phyloP scores from a whole-genome alignment of 2,113 vertebrate genomes.

The Zingel zingel region DNA sequence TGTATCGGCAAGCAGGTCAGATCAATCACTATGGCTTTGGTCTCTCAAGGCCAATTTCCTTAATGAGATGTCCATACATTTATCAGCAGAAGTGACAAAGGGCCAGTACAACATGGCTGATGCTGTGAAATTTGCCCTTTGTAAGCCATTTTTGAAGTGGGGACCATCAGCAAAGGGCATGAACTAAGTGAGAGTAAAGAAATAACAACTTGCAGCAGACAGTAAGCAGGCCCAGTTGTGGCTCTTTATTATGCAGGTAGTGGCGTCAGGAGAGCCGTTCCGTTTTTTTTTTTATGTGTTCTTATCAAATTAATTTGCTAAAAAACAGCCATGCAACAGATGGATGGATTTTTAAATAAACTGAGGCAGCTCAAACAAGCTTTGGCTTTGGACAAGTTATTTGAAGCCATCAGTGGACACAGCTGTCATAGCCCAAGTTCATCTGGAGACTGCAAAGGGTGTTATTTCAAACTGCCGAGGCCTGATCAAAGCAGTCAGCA shows the following conservation, averaged over 20 bases:
- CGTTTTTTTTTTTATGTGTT: conserved; percentile 40
- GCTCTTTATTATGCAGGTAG: conserved; percentile 35
- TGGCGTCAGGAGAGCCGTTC: conserved; percentile 2
- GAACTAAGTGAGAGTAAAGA: conserved; percentile 4
- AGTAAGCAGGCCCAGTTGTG: background rate
- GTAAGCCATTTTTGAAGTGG: background rate
- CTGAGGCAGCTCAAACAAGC: conserved; percentile 29
- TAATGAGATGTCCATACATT: conserved; percentile 64
- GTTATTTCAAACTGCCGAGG: conserved; percentile 2
- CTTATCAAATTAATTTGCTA: conserved; percentile 54
- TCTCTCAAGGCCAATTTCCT: conserved; percentile 63
- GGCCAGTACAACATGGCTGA: conserved; percentile 36
- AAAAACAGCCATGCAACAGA: conserved; percentile 2
- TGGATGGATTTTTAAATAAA: conserved; percentile 53
- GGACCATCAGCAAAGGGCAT: conserved; percentile 5
- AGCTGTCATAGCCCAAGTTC: conserved; percentile 11
- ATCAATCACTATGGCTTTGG: conserved; percentile 32
- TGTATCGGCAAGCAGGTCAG: conserved; percentile 32
- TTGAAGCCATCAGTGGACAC: conserved; percentile 32
- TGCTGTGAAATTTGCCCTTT: conserved; percentile 31
- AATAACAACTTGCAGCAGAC: conserved; percentile 20
- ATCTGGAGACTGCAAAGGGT: conserved; percentile 26
- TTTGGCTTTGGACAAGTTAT: conserved; percentile 48
- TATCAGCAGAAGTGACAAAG: conserved; percentile 51
- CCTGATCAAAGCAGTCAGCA: conserved; percentile 47